Percentiles rank a stretch among this genome's conserved stretches.
phyloP scores from a whole-genome alignment of 2,888 invertebrate species.

The Cheiracanthium punctorium region DNA sequence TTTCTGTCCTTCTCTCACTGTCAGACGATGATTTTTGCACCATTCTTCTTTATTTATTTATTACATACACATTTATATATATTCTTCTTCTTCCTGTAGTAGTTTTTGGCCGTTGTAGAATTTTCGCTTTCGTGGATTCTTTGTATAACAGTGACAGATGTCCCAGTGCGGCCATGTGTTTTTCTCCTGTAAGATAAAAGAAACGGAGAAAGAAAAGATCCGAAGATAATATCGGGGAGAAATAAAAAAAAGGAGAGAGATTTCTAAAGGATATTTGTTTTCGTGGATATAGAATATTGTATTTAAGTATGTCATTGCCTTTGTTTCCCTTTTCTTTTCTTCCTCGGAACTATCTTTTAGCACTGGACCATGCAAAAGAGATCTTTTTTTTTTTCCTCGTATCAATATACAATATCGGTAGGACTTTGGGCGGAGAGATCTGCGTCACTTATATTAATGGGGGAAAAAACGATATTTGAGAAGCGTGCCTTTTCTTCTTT shows the following conservation, averaged over 20 bases:
- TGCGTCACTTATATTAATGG: background rate
- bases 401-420: no score
- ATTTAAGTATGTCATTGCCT: conserved; percentile 38
- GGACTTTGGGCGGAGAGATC: background rate
- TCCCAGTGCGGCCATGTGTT: conserved; percentile 50
- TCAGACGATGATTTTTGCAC: conserved; percentile 53
- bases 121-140: conserved; percentile 33
- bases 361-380: conserved; percentile 38
- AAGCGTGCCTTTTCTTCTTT: background rate
- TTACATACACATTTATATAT: conserved; percentile 25
- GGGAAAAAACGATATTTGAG: background rate
- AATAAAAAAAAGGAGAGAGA: conserved; percentile 5
- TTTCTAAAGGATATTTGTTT: conserved; percentile 50
- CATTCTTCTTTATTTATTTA: conserved; percentile 49
- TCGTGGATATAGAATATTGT: conserved; percentile 32
- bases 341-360: conserved; percentile 23
- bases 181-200: conserved; percentile 22
- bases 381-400: background rate
- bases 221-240: background rate
- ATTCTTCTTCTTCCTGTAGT: conserved; percentile 12
- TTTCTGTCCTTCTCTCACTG: conserved; percentile 16
- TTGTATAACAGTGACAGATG: conserved; percentile 50
- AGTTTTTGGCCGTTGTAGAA: conserved; percentile 32
- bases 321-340: no score
- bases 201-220: no score